Evolutionary conservation across 1,140 invertebrate genomes (phyloP), one percentile per base, ranked within the genome.

Genomic region (Neodiprion virginianus): DNA sequence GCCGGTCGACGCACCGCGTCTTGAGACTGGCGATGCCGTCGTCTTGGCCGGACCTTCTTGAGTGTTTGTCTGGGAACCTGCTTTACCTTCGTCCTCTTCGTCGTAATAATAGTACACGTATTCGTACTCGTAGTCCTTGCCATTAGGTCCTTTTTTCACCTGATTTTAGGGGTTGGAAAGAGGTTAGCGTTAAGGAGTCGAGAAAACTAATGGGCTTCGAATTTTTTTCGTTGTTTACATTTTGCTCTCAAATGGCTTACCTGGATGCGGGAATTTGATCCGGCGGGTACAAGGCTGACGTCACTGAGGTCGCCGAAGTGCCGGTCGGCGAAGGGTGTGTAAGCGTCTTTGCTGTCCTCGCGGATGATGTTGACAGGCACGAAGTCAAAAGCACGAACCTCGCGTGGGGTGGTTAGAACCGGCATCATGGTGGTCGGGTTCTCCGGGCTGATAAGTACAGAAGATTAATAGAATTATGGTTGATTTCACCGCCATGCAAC

Each of bases 51-150:
- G 83, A 5, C 83, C 79, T 50, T 81, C 65, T 4, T 82, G 70
- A 69, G 87, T 87, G 9, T 76, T 67, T 8, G 78, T 21, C 11
- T 74, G 72, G 50, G 74, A 75, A 74, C 84, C 84, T 21, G 82
- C 82, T 76, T 91, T 90, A 69, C 84, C 88, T 70, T 93, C 92
- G 49, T 93, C 93, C 1, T 96, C 94, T 75, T 95, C 95, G 77
- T 96, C 94, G 75, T 96, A 95, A 80, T 97, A 96, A 83, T 97
- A 97, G 81, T 97, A 97, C 21, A 96, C 94, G 79, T 97, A 97
- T 83, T 96, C 95, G 83, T 96, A 96, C 86, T 97, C 95, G 80
- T 97, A 96, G 79, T 96, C 95, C 86, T 96, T 93, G 7, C 95
- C 95, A 81, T 96, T 96, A n/a, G 95, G 94, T 40, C 94, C 95